Base-by-base conservation (phyloP, 2,888 invertebrate genomes). In the Neocrepidodera transversa region DNA sequence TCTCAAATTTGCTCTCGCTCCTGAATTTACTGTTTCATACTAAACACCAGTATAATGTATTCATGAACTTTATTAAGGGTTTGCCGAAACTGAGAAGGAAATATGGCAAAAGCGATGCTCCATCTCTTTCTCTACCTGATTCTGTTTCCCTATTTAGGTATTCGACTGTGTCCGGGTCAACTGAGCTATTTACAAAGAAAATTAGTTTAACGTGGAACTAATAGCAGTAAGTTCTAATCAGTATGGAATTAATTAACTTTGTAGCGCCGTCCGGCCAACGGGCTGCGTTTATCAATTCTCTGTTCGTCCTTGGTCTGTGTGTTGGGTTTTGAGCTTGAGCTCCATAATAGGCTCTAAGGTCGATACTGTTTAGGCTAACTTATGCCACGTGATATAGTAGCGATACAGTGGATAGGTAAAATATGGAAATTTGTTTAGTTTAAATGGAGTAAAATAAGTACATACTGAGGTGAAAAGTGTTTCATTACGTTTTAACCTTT, bases 121-220 rank as follows among this genome's bases (percentile, higher is more conserved):
- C 11, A n/a, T n/a, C n/a, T n/a, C 40, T 6, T 8, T 40, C 10
- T 16, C 14, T 30, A 17, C 50, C 38, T n/a, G 38, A 38, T 36
- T 55, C 63, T 49, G 40, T 43, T 43, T 16, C 23, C 43, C 17
- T 18, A 23, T 43, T 54, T 62, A 53, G 49, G 57, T 58, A 57
- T 60, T 54, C 63, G 50, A 42, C 26, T 13, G 14, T 36, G 55
- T 55, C 52, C 63, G 35, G 63, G 63, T 63, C 63, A 63, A 57
- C 45, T 60, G 53, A 60, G 55, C 60, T 63, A 63, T 60, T 63
- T 60, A 58, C 58, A 47, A 43, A 59, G 58, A 58, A 58, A 63
- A 63, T 63, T 63, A 60, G 63, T 63, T 63, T 60, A 58, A 63
- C 60, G 60, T 60, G 60, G 47, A 63, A 60, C 60, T 63, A 63